phyloP scores from a whole-genome alignment of 2,888 invertebrate genomes.

The Epirrita christyi region DNA sequence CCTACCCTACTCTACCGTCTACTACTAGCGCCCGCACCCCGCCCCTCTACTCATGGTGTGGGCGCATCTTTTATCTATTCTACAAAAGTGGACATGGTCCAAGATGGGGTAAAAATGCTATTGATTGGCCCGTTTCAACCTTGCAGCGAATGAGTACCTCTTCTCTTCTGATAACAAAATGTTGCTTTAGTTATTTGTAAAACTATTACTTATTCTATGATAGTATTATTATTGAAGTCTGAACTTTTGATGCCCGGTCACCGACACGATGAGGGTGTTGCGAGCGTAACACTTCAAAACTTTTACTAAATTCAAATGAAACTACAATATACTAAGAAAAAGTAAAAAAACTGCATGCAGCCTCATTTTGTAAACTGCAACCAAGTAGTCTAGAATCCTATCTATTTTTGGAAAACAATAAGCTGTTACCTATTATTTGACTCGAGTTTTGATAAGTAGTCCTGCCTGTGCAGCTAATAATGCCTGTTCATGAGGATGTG shows the following conservation, averaged over 20 bases:
- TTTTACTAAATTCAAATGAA: background rate
- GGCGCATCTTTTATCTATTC: background rate
- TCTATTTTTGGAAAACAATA: background rate
- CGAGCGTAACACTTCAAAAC: constrained; percentile 3
- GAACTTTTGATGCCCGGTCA: constrained; percentile 5
- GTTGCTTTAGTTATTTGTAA: background rate
- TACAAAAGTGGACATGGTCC: background rate
- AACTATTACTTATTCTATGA: too few species aligned
- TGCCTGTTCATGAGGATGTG: constrained; percentile 1
- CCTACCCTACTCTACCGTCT: constrained; percentile 1
- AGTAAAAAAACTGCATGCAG: background rate
- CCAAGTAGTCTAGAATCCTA: background rate
- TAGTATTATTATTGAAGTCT: too few species aligned
- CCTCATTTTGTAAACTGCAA: background rate
- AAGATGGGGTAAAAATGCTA: background rate
- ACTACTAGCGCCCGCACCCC: background rate
- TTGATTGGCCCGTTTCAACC: background rate
- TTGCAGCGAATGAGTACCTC: background rate
- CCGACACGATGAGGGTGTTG: constrained; percentile 17
- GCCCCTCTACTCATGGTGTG: background rate
- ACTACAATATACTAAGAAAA: background rate
- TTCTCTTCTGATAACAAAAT: background rate
- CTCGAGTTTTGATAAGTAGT: background rate
- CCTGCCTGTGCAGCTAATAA: constrained; percentile 3
- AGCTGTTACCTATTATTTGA: background rate